Evolutionary conservation across 2,888 invertebrate genomes (phyloP).

Genomic region (Didymodactylos carnosus): DNA sequence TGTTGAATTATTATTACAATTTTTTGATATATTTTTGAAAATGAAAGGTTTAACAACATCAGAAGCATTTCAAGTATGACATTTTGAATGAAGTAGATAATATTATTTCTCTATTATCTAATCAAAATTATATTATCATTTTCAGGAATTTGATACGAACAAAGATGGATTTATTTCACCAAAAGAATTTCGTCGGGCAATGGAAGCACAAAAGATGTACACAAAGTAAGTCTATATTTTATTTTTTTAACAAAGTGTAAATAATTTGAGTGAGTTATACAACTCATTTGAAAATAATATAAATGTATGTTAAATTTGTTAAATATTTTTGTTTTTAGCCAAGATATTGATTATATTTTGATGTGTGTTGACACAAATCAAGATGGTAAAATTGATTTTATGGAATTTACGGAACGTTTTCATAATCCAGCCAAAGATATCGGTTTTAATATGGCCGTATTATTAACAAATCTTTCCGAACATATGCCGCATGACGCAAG

Average conservation of each 20-base stretch:
- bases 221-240: conserved; percentile 36
- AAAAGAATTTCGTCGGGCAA: conserved; percentile 92
- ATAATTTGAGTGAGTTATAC: no score
- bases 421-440: conserved; percentile 98
- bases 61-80: conserved; percentile 68
- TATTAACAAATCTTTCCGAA: conserved; percentile 88
- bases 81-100: no score
- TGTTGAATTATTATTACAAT: conserved; percentile 87
- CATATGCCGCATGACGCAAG: conserved; percentile 98
- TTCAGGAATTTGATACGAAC: conserved; percentile 65
- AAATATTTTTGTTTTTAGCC: conserved; percentile 29
- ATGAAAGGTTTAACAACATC: conserved; percentile 78
- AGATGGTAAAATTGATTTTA: conserved; percentile 93
- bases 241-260: neutral
- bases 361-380: conserved; percentile 95
- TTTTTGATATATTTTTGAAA: conserved; percentile 99
- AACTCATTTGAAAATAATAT: no score
- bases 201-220: conserved; percentile 96
- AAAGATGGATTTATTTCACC: conserved; percentile 92
- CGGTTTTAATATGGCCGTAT: conserved; percentile 84
- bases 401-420: conserved; percentile 91
- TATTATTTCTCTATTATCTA: no score
- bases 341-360: conserved; percentile 90
- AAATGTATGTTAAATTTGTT: no score
- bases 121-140: no score